Evolutionary conservation across 2,797 vertebrate genomes (phyloP).

Genomic region (Pteronotus mesoamericanus): DNA sequence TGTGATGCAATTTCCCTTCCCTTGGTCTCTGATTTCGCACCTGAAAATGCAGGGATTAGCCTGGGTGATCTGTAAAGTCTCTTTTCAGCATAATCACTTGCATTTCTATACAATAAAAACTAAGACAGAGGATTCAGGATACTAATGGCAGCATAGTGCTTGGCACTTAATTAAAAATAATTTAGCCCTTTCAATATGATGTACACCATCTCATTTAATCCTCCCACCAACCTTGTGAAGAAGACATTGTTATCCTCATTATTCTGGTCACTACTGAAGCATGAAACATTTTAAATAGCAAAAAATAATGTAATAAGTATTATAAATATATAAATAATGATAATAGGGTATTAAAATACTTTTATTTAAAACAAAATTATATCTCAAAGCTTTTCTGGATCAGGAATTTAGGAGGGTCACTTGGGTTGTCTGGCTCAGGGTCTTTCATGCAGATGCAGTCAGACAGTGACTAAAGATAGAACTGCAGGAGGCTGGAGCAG

Average conservation of each 20-base stretch:
- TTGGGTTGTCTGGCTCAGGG: background rate
- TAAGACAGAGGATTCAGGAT: background rate
- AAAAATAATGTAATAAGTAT: background rate
- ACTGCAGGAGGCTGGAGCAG: background rate
- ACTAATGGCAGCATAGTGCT: background rate
- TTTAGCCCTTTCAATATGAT: conserved; percentile 14
- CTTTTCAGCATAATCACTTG: conserved; percentile 31
- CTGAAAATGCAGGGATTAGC: conserved; percentile 31
- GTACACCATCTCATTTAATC: conserved; percentile 25
- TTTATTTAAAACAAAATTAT: background rate
- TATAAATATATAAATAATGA: background rate
- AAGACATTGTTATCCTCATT: background rate
- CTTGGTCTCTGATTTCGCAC: conserved; percentile 1
- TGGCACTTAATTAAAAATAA: conserved; percentile 39
- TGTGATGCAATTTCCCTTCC: conserved; percentile 8
- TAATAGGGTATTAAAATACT: background rate
- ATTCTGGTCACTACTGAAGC: background rate
- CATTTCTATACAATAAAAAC: conserved; percentile 47
- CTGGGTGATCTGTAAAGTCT: conserved; percentile 35
- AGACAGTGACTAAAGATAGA: background rate
- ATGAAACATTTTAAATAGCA: conserved; percentile 5
- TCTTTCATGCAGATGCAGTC: background rate
- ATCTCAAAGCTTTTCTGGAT: background rate
- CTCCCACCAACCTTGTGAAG: background rate
- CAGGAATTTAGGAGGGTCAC: background rate